Base-by-base conservation (phyloP, 2,888 invertebrate genomes). In the Platycheirus albimanus region DNA sequence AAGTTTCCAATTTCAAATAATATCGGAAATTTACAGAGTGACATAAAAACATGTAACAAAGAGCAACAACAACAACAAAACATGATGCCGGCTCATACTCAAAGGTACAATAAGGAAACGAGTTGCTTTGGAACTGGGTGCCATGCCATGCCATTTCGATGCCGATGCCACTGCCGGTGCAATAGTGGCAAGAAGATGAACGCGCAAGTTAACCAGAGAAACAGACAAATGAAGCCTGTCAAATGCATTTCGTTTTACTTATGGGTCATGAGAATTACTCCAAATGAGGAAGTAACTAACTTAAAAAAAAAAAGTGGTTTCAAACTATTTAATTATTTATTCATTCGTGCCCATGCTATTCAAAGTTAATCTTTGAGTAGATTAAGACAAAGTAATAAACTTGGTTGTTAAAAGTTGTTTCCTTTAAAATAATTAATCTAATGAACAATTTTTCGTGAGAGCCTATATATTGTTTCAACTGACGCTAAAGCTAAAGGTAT, bases 191-290 rank as follows among this genome's bases (percentile, higher is more conserved):
- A 52, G 7, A 30, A 36, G 47, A 56, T 24, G n/a, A 33, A 24
- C 69, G 28, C 49, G 66, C 71, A 61, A 56, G 71, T 64, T 66
- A 49, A n/a, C 33, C 52, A 30, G 61, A 30, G 56, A 56, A 79
- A 69, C 49, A 36, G 47, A 74, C 43, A 49, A 43, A 80, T 51
- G 75, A 80, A 80, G 76, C 80, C 80, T 45, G 15, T 45, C 30
- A 70, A 80, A 51, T 75, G 75, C 75, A 70, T 58, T 75, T 56
- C 45, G 70, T 17, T 38, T 75, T 70, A 45, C 70, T 70, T 51
- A 70, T 80, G 80, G 80, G 80, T 80, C 70, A 75, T 80, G 70
- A 64, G 75, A 80, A 80, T n/a, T 75, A 58, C 36, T 41, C 17
- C 33, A 43, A 36, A 24, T 58, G 43, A 80, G 69, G 79, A 74